A percentile compares a stretch with the other conserved stretches of the same genome.
Evolutionary conservation across 2,888 invertebrate genomes (phyloP).

Genomic region (Sceliomorpha sp.): DNA sequence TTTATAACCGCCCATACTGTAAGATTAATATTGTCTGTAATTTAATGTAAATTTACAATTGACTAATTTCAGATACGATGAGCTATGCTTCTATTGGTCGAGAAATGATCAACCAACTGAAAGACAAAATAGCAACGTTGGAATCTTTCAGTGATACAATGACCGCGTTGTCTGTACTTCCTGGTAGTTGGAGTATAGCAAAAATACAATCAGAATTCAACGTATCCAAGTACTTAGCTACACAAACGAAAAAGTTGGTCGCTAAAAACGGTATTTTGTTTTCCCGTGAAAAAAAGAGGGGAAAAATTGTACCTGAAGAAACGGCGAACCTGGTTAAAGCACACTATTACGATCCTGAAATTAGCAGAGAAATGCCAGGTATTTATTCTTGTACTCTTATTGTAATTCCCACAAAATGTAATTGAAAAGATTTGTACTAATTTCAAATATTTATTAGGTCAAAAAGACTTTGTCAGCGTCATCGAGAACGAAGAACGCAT

Average conservation of each 20-base stretch:
- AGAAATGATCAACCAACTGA: constrained; percentile 1
- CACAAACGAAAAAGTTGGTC: constrained; percentile 2
- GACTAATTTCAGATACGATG: not conserved
- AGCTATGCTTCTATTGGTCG: not conserved
- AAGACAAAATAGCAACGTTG: not conserved
- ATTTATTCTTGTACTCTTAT: constrained; percentile 6
- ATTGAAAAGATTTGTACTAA: constrained; percentile 1
- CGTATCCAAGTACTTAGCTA: not conserved
- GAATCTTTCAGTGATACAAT: constrained; percentile 9
- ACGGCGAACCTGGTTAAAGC: not conserved
- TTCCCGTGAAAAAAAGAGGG: not conserved
- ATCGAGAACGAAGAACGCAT: constrained; percentile 4
- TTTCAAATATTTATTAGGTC: constrained; percentile 5
- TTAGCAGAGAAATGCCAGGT: constrained; percentile 5
- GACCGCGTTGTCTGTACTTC: constrained; percentile 2
- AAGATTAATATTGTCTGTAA: constrained; percentile 5
- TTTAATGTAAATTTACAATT: constrained; percentile 1
- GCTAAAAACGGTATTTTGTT: constrained; percentile 6
- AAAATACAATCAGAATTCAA: constrained; percentile 7
- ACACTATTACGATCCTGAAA: constrained; percentile 10
- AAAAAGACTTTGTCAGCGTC: constrained; percentile 9
- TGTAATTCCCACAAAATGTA: constrained; percentile 4
- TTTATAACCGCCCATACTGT: constrained; percentile 4
- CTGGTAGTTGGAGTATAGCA: constrained; percentile 4
- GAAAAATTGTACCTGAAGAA: constrained; percentile 7